Percentiles rank a stretch among this genome's conserved stretches.
These are phyloP conservation scores for Apeltes quadracus DNA, from an alignment of 2,113 vertebrate species.

Conservation along the genomic window DNA sequence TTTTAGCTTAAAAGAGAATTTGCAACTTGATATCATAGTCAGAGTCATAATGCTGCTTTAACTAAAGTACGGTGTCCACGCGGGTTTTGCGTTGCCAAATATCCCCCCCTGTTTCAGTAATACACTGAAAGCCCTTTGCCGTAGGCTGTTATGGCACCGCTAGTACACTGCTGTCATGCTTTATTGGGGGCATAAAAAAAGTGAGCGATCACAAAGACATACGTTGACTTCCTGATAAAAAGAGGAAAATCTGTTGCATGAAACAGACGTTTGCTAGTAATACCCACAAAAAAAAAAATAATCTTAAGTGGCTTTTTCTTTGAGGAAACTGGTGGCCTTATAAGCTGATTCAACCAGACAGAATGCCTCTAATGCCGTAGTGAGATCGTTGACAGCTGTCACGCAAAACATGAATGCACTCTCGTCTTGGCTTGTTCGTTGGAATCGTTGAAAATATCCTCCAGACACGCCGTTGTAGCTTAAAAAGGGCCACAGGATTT, in stretches of 20 bases:
- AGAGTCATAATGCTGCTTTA: conserved; percentile 9
- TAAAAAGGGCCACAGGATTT: conserved; percentile 32
- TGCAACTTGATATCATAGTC: not conserved
- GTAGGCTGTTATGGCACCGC: conserved; percentile 37
- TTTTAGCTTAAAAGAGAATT: conserved; percentile 1
- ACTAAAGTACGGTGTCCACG: conserved; percentile 34
- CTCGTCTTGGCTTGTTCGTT: conserved; percentile 30
- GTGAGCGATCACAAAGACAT: conserved; percentile 34
- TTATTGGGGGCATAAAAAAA: conserved; percentile 28
- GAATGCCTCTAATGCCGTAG: conserved; percentile 35
- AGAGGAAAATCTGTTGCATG: conserved; percentile 21
- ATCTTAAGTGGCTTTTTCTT: conserved; percentile 31
- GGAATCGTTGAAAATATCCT: conserved; percentile 42
- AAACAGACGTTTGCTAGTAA: conserved; percentile 57
- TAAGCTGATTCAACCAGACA: conserved; percentile 55
- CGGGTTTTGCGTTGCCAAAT: not conserved
- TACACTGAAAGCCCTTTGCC: conserved; percentile 28
- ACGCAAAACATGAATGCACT: conserved; percentile 39
- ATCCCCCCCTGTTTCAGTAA: conserved; percentile 35
- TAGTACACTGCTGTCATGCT: conserved; percentile 30
- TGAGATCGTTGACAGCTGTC: conserved; percentile 56
- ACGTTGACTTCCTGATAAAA: conserved; percentile 27
- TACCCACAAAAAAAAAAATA: conserved; percentile 19
- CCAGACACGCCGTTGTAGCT: conserved; percentile 31
- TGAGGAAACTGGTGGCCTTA: conserved; percentile 47